Evolutionary conservation across 2,797 vertebrate genomes (phyloP).

Genomic region (Chiroxiphia lanceolata): DNA sequence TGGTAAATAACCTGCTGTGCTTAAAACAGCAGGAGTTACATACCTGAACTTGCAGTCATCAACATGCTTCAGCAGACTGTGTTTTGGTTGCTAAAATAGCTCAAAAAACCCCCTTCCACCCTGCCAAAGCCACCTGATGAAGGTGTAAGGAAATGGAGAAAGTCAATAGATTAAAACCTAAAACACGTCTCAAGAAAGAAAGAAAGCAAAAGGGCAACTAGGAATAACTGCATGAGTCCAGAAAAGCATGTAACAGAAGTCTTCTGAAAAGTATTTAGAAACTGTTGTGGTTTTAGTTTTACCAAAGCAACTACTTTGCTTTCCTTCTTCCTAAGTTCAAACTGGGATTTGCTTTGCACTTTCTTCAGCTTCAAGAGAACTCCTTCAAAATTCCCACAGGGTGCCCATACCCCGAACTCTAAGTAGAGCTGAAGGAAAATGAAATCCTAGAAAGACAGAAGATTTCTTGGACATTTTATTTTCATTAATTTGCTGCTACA

Average conservation of each 20-base stretch:
- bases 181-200: neutral
- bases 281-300: neutral
- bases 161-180: neutral
- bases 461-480: neutral
- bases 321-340: neutral
- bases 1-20: neutral
- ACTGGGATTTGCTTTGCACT: neutral
- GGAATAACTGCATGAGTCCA: neutral
- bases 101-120: neutral
- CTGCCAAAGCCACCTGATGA: neutral
- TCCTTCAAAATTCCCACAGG: neutral
- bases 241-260: neutral
- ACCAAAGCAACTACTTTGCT: neutral
- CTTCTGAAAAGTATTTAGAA: neutral
- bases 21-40: neutral
- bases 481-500: neutral
- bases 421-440: neutral
- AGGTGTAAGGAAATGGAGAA: neutral
- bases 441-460: neutral
- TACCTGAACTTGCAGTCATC: neutral
- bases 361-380: neutral
- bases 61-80: neutral
- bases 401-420: neutral
- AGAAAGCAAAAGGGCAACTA: neutral
- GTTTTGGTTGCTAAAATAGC: neutral